These are phyloP conservation scores for Campoplex capitator DNA, from an alignment of 2,888 invertebrate genomes.

Conservation along the genomic window DNA sequence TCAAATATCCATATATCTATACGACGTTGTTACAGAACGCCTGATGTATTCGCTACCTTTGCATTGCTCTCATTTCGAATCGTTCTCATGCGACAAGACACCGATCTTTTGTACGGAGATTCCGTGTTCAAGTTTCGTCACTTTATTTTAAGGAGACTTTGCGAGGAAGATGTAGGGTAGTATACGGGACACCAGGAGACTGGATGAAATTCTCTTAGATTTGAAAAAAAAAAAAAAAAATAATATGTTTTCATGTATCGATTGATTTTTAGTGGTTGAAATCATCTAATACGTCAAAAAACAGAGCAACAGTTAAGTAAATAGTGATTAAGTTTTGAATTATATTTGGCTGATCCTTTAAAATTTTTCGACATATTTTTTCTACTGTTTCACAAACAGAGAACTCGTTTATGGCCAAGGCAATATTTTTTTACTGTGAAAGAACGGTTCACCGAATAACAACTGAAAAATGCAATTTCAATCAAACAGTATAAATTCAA, in stretches of 20 bases:
- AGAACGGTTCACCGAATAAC: too few relatives aligned
- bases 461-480: too few relatives aligned
- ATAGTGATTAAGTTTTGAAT: not conserved
- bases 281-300: not conserved
- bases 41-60: conserved; percentile 25
- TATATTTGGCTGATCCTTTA: not conserved
- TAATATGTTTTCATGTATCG: not conserved
- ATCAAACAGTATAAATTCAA: not conserved
- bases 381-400: not conserved
- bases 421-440: too few relatives aligned
- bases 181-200: not conserved
- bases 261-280: not conserved
- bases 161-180: not conserved
- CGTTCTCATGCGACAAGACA: conserved; percentile 21
- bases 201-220: not conserved
- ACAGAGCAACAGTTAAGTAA: not conserved
- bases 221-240: not conserved
- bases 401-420: not conserved
- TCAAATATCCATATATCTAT: conserved; percentile 17
- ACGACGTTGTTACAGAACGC: not conserved
- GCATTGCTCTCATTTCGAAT: not conserved
- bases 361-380: not conserved
- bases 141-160: not conserved
- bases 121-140: not conserved
- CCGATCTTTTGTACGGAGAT: not conserved